phyloP scores from a whole-genome alignment of 2,797 vertebrate genomes.

The Coendou prehensilis region DNA sequence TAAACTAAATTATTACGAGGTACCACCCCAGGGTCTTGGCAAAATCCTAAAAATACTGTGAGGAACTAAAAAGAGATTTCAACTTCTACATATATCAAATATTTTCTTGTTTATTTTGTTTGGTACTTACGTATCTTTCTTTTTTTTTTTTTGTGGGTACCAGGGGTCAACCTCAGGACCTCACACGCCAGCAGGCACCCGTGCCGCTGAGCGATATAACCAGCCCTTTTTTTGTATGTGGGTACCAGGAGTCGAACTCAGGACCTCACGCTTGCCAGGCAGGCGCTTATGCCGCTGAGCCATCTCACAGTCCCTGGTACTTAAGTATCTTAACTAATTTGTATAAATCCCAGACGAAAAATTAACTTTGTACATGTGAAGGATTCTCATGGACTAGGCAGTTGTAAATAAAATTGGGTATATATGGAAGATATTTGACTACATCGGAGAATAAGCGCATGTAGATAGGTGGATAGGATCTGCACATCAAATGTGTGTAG shows the following conservation, averaged over 20 bases:
- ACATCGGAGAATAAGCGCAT: background rate
- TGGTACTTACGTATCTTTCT: background rate
- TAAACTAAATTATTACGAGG: conserved; percentile 64
- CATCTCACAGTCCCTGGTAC: too few relatives aligned
- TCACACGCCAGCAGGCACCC: too few relatives aligned
- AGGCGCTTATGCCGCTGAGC: too few relatives aligned
- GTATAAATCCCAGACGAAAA: conserved; percentile 45
- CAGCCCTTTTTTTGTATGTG: too few relatives aligned
- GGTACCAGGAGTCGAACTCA: too few relatives aligned
- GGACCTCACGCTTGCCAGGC: too few relatives aligned
- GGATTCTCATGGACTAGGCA: background rate
- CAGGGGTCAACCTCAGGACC: too few relatives aligned
- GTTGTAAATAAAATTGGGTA: background rate
- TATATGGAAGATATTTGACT: background rate
- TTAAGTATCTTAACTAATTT: conserved; percentile 16
- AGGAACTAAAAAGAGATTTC: background rate
- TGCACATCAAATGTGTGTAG: background rate
- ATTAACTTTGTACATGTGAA: background rate
- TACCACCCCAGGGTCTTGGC: conserved; percentile 44
- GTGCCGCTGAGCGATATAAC: too few relatives aligned
- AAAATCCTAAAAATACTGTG: conserved; percentile 22
- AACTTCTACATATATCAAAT: background rate
- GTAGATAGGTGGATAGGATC: background rate
- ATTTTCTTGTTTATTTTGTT: background rate
- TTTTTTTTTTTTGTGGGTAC: too few relatives aligned